Evolutionary conservation across 2,888 invertebrate species (phyloP).

Genomic region (Leptopilina syphax): DNA sequence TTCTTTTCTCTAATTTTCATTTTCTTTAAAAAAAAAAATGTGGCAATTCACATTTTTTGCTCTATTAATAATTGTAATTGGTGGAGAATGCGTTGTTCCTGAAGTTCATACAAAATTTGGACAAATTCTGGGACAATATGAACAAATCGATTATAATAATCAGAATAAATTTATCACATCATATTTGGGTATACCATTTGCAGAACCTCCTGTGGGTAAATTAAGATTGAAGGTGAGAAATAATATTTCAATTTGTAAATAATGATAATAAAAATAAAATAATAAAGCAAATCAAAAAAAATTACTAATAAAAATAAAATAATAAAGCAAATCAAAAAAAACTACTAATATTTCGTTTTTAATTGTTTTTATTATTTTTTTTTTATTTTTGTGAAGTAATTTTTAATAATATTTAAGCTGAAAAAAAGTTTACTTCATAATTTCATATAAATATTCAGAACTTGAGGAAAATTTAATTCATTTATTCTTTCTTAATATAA

Average conservation of each 20-base stretch:
- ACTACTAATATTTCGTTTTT: no score
- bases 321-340: no score
- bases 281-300: no score
- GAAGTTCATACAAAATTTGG: slow-evolving; percentile 64
- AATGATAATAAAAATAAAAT: no score
- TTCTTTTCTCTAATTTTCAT: neutral
- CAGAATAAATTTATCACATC: slow-evolving; percentile 61
- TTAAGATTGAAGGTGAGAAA: slow-evolving; percentile 68
- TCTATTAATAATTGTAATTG: slow-evolving; percentile 2
- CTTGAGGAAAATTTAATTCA: no score
- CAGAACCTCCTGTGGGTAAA: slow-evolving; percentile 65
- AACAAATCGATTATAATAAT: neutral
- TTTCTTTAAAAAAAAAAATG: neutral
- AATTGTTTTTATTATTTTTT: no score
- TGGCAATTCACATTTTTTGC: neutral
- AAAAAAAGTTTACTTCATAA: no score
- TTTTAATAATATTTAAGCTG: no score
- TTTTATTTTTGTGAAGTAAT: no score
- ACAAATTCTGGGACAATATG: slow-evolving; percentile 56
- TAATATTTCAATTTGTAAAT: neutral
- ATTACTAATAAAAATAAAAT: no score
- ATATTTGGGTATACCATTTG: slow-evolving; percentile 72
- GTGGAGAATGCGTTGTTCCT: slow-evolving; percentile 22
- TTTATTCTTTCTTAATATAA: no score
- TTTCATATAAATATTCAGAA: no score